phyloP scores from a whole-genome alignment of 2,113 vertebrate genomes.

The Telmatochromis sp. region DNA sequence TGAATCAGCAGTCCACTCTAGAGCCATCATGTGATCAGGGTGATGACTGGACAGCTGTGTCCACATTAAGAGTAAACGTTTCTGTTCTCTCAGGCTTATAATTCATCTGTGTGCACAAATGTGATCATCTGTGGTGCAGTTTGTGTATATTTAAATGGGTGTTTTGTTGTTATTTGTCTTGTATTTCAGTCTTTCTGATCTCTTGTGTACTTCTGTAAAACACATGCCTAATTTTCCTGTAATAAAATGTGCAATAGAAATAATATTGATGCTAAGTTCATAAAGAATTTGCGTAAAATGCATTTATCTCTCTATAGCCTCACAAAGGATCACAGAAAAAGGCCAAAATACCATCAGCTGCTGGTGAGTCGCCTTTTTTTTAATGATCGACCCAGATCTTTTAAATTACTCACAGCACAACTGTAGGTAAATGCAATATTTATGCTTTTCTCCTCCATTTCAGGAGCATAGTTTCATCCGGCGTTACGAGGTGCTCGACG shows the following conservation, averaged over 20 bases:
- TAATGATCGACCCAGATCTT: not conserved
- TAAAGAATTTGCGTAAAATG: not conserved
- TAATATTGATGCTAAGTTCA: not conserved
- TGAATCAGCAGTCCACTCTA: not conserved
- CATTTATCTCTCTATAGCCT: constrained; percentile 70
- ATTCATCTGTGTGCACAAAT: not conserved
- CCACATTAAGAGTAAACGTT: not conserved
- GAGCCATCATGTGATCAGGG: not conserved
- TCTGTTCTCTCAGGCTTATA: not conserved
- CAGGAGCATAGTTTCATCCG: constrained; percentile 92
- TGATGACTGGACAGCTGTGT: not conserved
- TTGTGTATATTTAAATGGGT: not conserved
- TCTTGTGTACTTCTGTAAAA: not conserved
- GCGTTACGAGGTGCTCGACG: constrained; percentile 86
- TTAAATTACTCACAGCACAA: not conserved
- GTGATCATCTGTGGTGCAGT: not conserved
- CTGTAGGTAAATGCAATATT: not conserved
- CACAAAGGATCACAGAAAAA: constrained; percentile 98
- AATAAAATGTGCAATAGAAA: not conserved
- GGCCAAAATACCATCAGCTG: constrained; percentile 97
- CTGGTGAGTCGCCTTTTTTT: constrained; percentile 73
- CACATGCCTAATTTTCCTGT: not conserved
- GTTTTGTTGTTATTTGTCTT: not conserved
- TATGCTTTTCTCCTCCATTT: not conserved
- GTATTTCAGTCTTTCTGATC: not conserved